Base-by-base conservation (phyloP, 2,113 vertebrate genomes). In the Chitala chitala region DNA sequence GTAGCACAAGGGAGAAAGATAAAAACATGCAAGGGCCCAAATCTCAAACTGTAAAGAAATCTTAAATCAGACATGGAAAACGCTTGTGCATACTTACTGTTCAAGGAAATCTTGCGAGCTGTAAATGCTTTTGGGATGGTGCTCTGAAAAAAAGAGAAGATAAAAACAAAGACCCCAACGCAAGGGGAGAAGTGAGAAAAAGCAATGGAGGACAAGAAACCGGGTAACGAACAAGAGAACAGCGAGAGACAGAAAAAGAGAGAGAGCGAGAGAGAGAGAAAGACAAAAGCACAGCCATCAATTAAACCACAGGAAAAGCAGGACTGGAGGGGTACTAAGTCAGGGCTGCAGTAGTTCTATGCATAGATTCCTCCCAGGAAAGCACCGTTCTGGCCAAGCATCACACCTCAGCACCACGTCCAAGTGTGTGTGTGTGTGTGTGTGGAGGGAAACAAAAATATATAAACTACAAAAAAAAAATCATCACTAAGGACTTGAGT, bases 71-170 rank as follows among this genome's bases (percentile, higher is more conserved):
- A 63, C 5, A 29, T 31, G 54, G 54, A 22, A 20, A 33, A 40
- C 24, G 1, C 2, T 36, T 7, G 0, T 53, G 53, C 13, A 38
- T 48, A 89, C 90, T 89, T 81, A 92, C 90, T 87, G 69, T 81
- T 84, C 70, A 91, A 38, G 69, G 90, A 91, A 51, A 91, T 91
- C 88, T 89, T 91, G 82, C 89, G 89, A 26, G 88, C 87, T n/a
- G 89, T 85, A 59, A 91, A 87, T 69, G 85, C 85, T 86, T 90
- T 91, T 17, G 88, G 84, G 78, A 86, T 82, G 78, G 88, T 84
- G 79, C 83, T 88, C 90, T 92, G 83, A 83, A 82, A 66, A 80
- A 89, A 76, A 86, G 69, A 85, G 42, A 87, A 77, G 84, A 84
- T 82, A 85, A 82, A 88, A 85, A 87, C 83, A 89, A 83, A 89